Evolutionary conservation across 2,113 vertebrate species (phyloP).

Genomic region (Philantomba maxwellii): DNA sequence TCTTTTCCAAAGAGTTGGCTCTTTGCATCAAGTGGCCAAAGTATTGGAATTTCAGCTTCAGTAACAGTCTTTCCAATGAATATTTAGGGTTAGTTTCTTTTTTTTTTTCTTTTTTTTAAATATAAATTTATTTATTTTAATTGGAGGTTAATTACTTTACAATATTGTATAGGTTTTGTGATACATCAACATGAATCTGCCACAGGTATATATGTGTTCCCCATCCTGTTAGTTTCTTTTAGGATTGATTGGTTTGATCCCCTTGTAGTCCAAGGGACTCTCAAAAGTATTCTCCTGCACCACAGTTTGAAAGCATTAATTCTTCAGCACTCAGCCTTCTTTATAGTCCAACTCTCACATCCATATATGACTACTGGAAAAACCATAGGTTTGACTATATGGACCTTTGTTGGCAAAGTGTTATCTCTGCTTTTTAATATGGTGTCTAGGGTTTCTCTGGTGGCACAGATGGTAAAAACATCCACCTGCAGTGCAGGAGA

Average conservation of each 20-base stretch:
- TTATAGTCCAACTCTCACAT: background rate
- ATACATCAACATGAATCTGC: too few species aligned
- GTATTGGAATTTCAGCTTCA: background rate
- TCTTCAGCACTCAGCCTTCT: background rate
- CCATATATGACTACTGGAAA: background rate
- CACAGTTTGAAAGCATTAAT: background rate
- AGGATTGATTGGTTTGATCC: background rate
- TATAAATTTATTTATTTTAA: too few species aligned
- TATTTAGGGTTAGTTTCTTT: background rate
- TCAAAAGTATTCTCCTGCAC: background rate
- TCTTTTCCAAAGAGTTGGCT: background rate
- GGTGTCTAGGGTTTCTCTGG: background rate
- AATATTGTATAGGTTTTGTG: too few species aligned
- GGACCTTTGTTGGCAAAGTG: background rate
- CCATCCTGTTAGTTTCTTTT: background rate
- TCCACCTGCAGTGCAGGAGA: background rate
- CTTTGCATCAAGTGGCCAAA: background rate
- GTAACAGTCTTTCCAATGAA: background rate
- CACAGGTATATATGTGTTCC: too few species aligned
- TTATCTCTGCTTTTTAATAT: background rate
- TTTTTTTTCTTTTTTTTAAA: background rate
- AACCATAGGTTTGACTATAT: background rate
- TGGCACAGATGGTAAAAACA: rapidly evolving
- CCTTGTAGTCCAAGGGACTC: background rate
- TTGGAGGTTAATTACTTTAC: too few species aligned